Conservation (phyloP, 2,888 invertebrate species). For the Ormyrus pomaceus region DNA sequence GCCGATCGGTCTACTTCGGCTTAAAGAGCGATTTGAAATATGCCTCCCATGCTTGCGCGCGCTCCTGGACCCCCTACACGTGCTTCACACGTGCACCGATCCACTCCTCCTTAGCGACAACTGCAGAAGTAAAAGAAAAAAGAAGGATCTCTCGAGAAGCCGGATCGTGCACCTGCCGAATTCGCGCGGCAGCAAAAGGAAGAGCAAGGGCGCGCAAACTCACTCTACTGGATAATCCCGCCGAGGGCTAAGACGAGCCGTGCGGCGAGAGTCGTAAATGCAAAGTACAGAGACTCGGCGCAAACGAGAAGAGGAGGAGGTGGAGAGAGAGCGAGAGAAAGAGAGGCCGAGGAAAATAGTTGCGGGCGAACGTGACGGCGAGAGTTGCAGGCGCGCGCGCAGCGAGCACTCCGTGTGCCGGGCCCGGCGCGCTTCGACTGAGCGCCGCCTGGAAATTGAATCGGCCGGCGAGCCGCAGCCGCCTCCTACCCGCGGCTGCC, state of each 20-base stretch:
- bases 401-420: constrained; percentile 61
- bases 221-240: not conserved
- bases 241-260: not conserved
- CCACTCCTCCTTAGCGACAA: no score
- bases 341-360: no score
- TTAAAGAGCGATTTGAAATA: not conserved
- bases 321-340: no score
- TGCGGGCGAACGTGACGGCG: not conserved
- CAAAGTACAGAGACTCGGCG: not conserved
- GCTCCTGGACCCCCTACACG: constrained; percentile 14
- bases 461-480: constrained; percentile 59
- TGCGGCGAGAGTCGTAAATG: not conserved
- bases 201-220: no score
- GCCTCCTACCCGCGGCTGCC: constrained; percentile 8
- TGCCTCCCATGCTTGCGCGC: not conserved
- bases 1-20: constrained; percentile 2
- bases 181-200: no score
- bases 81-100: constrained; percentile 29
- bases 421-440: constrained; percentile 71
- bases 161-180: no score
- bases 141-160: no score
- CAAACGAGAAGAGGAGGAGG: not conserved
- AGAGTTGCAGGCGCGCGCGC: constrained; percentile 5
- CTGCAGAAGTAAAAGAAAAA: no score
- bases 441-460: constrained; percentile 63